Percentiles rank a stretch among this genome's conserved stretches.
phyloP scores from a whole-genome alignment of 2,888 invertebrate species.

The Elmis aenea region DNA sequence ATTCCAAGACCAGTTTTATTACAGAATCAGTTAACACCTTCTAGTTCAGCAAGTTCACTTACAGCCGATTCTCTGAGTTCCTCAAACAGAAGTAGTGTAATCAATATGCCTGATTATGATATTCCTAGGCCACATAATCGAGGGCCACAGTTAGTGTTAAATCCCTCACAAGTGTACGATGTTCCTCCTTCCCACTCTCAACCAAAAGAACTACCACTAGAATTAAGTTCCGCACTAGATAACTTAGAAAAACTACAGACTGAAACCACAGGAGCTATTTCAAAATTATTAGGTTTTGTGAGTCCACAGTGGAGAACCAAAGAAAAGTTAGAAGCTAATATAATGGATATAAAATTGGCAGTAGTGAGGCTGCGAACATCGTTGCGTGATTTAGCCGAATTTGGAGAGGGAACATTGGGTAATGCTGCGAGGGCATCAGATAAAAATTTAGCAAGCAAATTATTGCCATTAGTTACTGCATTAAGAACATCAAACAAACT shows the following conservation, averaged over 20 bases:
- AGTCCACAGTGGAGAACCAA: conserved; percentile 76
- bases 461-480: conserved; percentile 74
- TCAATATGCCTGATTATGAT: conserved; percentile 65
- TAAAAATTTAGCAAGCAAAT: conserved; percentile 64
- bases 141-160: conserved; percentile 36
- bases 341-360: conserved; percentile 80
- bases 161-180: conserved; percentile 49
- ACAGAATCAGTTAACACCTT: conserved; percentile 57
- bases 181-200: conserved; percentile 50
- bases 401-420: conserved; percentile 82
- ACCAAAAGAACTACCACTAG: conserved; percentile 64
- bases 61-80: conserved; percentile 58
- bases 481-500: conserved; percentile 74
- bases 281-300: conserved; percentile 72
- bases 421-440: conserved; percentile 80
- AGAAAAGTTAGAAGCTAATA: conserved; percentile 69
- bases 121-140: conserved; percentile 54
- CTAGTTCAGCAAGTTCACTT: conserved; percentile 63
- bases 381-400: conserved; percentile 81
- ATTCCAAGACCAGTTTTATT: conserved; percentile 56
- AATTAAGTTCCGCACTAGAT: conserved; percentile 71
- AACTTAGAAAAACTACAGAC: conserved; percentile 67
- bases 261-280: conserved; percentile 78
- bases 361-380: conserved; percentile 73
- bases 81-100: conserved; percentile 44